A percentile compares a stretch with the other conserved stretches of the same genome.
Conservation (phyloP, 1,140 invertebrate species). For the Palaemon carinicauda region DNA sequence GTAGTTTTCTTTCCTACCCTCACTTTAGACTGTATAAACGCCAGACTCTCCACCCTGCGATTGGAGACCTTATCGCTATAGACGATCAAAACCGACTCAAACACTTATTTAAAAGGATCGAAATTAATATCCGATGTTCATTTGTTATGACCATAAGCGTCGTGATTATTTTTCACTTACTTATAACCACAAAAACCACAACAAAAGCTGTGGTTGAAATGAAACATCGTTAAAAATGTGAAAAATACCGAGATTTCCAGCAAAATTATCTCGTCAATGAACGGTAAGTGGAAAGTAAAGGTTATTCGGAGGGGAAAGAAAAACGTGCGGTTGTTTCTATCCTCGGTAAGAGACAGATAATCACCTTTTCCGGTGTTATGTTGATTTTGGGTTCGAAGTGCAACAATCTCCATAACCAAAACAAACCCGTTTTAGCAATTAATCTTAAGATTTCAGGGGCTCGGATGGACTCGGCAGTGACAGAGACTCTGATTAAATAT, state of each 20-base stretch:
- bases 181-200: constrained; percentile 56
- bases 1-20: constrained; percentile 5
- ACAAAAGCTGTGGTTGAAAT: constrained; percentile 53
- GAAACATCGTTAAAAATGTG: constrained; percentile 47
- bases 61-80: accelerated
- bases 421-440: too few relatives aligned
- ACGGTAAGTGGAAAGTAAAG: constrained; percentile 23
- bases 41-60: background rate
- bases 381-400: too few relatives aligned
- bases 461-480: too few relatives aligned
- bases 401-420: too few relatives aligned
- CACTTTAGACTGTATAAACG: constrained; percentile 21
- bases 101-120: too few relatives aligned
- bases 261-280: constrained; percentile 43
- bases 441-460: too few relatives aligned
- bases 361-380: too few relatives aligned
- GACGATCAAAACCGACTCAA: too few relatives aligned
- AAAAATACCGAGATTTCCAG: constrained; percentile 36
- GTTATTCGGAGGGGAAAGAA: background rate
- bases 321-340: too few relatives aligned
- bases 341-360: too few relatives aligned
- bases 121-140: background rate
- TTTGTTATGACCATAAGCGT: constrained; percentile 1
- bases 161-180: constrained; percentile 28
- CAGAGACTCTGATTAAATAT: too few relatives aligned